Evolutionary conservation across 2,113 vertebrate genomes (phyloP).

Genomic region (Cyprichromis sp.): DNA sequence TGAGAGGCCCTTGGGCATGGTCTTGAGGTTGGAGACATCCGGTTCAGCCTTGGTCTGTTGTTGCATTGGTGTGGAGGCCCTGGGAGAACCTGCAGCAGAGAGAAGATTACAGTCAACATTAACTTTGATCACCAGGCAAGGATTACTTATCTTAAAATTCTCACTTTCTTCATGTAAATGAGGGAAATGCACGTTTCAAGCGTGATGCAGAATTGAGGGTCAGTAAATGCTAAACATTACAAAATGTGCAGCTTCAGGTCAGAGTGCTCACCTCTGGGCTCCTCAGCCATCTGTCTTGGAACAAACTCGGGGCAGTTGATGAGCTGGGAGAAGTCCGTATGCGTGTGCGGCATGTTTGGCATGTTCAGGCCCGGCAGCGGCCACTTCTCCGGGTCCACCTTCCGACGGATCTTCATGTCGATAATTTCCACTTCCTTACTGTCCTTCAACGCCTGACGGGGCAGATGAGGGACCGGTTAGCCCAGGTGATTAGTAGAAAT

Average conservation of each 20-base stretch:
- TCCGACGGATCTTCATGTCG: conserved; percentile 90
- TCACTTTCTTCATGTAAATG: neutral
- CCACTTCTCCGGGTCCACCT: conserved; percentile 91
- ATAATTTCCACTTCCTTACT: conserved; percentile 93
- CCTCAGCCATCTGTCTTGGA: conserved; percentile 82
- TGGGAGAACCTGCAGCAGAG: conserved; percentile 77
- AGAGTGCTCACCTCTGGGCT: conserved; percentile 73
- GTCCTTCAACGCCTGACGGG: conserved; percentile 84
- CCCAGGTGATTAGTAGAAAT: neutral
- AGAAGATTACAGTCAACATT: neutral
- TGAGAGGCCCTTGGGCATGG: conserved; percentile 93
- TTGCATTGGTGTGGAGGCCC: conserved; percentile 67
- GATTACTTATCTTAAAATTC: neutral
- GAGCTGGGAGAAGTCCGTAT: conserved; percentile 92
- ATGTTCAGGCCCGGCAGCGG: conserved; percentile 84
- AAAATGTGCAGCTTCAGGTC: neutral
- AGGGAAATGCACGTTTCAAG: neutral
- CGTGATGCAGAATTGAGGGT: neutral
- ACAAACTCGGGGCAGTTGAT: conserved; percentile 96
- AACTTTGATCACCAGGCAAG: neutral
- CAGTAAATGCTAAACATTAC: neutral
- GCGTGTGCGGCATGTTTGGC: conserved; percentile 73
- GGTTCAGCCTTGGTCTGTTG: conserved; percentile 73
- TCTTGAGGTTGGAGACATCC: conserved; percentile 89
- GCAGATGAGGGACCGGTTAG: neutral